Evolutionary conservation across 2,888 invertebrate genomes (phyloP).

Genomic region (Sericinus montela): DNA sequence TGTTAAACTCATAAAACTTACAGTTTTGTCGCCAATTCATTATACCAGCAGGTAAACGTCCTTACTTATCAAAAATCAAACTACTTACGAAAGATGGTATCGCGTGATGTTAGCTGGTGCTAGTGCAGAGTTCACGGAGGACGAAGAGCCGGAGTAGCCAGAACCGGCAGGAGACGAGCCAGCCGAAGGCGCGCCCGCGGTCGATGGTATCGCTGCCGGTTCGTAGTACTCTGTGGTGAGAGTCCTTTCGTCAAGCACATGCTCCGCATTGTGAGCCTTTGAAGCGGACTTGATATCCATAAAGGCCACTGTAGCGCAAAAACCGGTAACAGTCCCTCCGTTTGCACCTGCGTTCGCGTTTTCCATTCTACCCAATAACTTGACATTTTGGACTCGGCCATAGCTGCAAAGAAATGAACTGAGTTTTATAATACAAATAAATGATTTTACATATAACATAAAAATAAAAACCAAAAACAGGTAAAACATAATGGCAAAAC

Average conservation of each 20-base stretch:
- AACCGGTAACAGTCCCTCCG: constrained; percentile 80
- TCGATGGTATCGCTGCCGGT: constrained; percentile 86
- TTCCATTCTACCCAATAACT: constrained; percentile 86
- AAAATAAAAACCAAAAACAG: background rate
- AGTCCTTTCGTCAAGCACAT: constrained; percentile 91
- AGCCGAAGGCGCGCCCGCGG: constrained; percentile 76
- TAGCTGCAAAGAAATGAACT: constrained; percentile 81
- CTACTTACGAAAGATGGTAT: constrained; percentile 72
- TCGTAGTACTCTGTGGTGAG: constrained; percentile 96
- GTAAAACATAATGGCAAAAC: background rate
- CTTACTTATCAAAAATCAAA: constrained; percentile 27
- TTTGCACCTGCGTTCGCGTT: constrained; percentile 74
- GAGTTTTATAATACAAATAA: constrained; percentile 17
- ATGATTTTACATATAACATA: background rate
- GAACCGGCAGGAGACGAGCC: constrained; percentile 78
- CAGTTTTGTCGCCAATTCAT: constrained; percentile 14
- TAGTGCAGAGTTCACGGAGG: constrained; percentile 76
- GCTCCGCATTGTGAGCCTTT: constrained; percentile 94
- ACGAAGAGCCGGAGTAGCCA: constrained; percentile 82
- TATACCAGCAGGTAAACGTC: constrained; percentile 31
- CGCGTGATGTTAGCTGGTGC: constrained; percentile 53
- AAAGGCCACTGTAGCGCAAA: constrained; percentile 95
- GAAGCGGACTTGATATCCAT: constrained; percentile 98
- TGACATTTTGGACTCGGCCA: constrained; percentile 98
- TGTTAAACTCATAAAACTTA: background rate